Evolutionary conservation across 2,113 vertebrate genomes (phyloP), one percentile per base, ranked within the genome.

Genomic region (Ondatra zibethicus): DNA sequence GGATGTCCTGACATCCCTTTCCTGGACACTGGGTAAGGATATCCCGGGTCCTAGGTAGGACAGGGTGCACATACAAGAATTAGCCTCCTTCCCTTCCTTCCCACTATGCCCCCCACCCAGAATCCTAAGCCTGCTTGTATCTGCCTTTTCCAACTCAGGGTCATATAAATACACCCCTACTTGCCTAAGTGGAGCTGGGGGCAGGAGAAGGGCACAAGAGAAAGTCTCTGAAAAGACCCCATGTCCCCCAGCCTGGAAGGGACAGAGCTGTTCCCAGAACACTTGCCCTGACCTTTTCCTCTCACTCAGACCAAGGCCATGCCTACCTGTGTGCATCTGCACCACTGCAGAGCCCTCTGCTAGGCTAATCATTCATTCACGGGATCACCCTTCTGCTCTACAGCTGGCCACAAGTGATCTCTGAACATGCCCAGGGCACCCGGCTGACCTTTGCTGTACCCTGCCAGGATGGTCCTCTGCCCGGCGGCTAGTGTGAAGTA

Each of bases 301-400:
- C 63, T 58, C 58, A 78, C 7, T 47, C 27, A 45, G 0, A 0
- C 58, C 82, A 39, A 52, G 90, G 73, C 52, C 25, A 8, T 16
- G 47, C 39, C 73, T 31, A 1, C n/a, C 68, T 3, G 3, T 2
- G 0, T 3, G 0, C 13, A 19, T 47, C 85, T 42, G 36, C 17
- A 10, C 5, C 42, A 58, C 31, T 11, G 19, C 33, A 36, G 77
- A 17, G 1, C 33, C 47, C 81, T 14, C 58, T 8, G n/a, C n/a
- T 45, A 42, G 29, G 39, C 63, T 23, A 31, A 8, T 17, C 52
- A 61, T 12, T 47, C 63, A 68, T 9, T 50, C 81, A 33, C 11
- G 25, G 4, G 13, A 5, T 72, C 29, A 14, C 61, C 33, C 55
- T 19, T 25, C 89, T 19, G 5, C 36, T 50, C 76, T 16, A 6